Base-by-base conservation (phyloP, 2,888 invertebrate species). In the Lycaena phlaeas region DNA sequence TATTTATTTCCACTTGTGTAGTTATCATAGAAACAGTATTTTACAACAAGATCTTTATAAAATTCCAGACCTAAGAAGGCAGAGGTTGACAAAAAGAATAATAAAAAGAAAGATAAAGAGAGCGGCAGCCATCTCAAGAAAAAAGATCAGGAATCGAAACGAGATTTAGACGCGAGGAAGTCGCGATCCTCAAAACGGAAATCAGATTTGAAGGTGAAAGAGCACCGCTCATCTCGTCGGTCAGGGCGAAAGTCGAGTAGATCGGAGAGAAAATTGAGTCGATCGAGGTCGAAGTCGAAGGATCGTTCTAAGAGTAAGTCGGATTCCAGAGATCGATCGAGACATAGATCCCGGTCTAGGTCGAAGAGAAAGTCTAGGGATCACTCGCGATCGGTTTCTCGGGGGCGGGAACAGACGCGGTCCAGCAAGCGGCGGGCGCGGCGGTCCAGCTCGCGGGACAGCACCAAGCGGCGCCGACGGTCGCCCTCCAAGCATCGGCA, bases 131-230 rank as follows among this genome's bases (percentile, higher is more conserved):
- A 51, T 42, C 59, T 54, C 36, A 74, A 73, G 52, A 61, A 68
- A 48, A 56, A 69, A 58, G 54, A 70, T 12, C 57, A 68, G 6
- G 72, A 76, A 29, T 71, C 74, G 1, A 74, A 67, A 51, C 65
- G 71, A 12, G 72, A 75, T 42, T 65, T 67, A 1, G 73, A 70
- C 9, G 64, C 61, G 36, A 56, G 57, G 41, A 73, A 70, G 53
- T 75, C 79, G 1, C 56, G 70, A 22, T 70, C 74, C 0, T 74
- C 78, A 0, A 63, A 65, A 48, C 64, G 67, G 52, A 65, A 59
- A 42, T 73, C 76, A 0, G 68, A 67, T 4, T 48, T 62, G 3
- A 70, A 67, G 36, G 72, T 72, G 28, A 70, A 64, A 46, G 70
- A 66, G 26, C 61, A 66, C 25, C 56, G 69, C 36, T 68, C 71